Evolutionary conservation across 2,113 vertebrate genomes (phyloP).

Genomic region (Coptodon bakossiorum): DNA sequence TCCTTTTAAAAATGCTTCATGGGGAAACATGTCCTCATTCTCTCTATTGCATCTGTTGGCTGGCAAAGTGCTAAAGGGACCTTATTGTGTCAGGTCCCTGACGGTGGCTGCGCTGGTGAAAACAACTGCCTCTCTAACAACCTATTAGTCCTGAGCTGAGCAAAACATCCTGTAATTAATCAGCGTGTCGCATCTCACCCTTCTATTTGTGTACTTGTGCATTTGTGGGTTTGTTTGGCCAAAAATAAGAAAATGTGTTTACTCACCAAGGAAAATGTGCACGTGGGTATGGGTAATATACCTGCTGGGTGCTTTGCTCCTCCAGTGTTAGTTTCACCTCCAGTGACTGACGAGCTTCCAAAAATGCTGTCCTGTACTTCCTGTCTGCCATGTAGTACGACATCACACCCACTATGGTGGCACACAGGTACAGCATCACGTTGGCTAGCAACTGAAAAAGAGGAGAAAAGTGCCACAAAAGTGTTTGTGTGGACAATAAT

Average conservation of each 20-base stretch:
- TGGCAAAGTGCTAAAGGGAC: not conserved
- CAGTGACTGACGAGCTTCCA: slow-evolving; percentile 91
- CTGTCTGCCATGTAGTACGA: slow-evolving; percentile 94
- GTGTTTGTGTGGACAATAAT: not conserved
- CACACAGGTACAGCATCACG: slow-evolving; percentile 83
- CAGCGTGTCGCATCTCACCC: not conserved
- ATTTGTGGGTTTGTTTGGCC: not conserved
- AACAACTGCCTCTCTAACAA: slow-evolving; percentile 43
- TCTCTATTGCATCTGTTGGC: not conserved
- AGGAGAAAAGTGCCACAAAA: not conserved
- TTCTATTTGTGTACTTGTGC: not conserved
- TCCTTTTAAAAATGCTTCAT: not conserved
- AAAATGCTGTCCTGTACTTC: slow-evolving; percentile 91
- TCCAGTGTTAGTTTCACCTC: slow-evolving; percentile 93
- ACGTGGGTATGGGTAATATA: slow-evolving; percentile 10
- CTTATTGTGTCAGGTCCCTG: not conserved
- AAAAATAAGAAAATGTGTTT: not conserved
- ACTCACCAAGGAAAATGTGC: not conserved
- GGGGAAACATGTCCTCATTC: not conserved
- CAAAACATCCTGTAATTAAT: slow-evolving; percentile 50
- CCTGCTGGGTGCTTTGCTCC: slow-evolving; percentile 95
- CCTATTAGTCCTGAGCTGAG: slow-evolving; percentile 16
- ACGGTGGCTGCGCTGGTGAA: slow-evolving; percentile 4
- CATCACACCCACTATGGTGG: slow-evolving; percentile 82
- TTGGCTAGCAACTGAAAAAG: slow-evolving; percentile 81